Conservation (phyloP, 2,113 vertebrate genomes). For the Myanophis thanlyinensis region DNA sequence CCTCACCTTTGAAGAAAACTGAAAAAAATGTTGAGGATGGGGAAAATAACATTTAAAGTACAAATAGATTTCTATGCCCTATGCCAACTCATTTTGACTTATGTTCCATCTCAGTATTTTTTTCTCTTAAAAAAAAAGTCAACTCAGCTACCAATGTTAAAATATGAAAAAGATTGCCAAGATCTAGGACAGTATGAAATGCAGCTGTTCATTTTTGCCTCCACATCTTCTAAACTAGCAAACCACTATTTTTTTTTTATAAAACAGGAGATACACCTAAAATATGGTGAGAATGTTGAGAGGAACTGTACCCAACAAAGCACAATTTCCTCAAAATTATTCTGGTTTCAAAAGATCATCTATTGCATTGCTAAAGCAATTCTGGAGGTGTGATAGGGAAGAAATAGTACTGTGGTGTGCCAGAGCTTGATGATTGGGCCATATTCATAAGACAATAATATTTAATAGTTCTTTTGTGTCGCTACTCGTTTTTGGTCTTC, state of each 20-base stretch:
- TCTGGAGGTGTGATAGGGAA: conserved; percentile 17
- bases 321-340: conserved; percentile 27
- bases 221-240: neutral
- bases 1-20: conserved; percentile 27
- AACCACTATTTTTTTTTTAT: conserved; percentile 26
- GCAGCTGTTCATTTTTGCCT: neutral
- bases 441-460: conserved; percentile 7
- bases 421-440: conserved; percentile 39
- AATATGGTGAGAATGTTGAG: conserved; percentile 18
- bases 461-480: conserved; percentile 21
- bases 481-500: conserved; percentile 56
- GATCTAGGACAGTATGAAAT: conserved; percentile 39
- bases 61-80: conserved; percentile 41
- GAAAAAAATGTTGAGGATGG: neutral
- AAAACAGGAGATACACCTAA: conserved; percentile 13
- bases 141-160: conserved; percentile 26
- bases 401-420: conserved; percentile 35
- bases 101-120: neutral
- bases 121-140: conserved; percentile 12
- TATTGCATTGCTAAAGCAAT: conserved; percentile 47
- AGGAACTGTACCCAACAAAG: conserved; percentile 24
- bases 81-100: conserved; percentile 2
- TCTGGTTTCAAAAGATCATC: conserved; percentile 37
- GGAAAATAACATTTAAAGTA: conserved; percentile 16
- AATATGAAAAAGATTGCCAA: conserved; percentile 18